Percentiles rank a stretch among this genome's conserved stretches.
Conservation (phyloP, 2,113 vertebrate species). For the Xyliphius kryptos region DNA sequence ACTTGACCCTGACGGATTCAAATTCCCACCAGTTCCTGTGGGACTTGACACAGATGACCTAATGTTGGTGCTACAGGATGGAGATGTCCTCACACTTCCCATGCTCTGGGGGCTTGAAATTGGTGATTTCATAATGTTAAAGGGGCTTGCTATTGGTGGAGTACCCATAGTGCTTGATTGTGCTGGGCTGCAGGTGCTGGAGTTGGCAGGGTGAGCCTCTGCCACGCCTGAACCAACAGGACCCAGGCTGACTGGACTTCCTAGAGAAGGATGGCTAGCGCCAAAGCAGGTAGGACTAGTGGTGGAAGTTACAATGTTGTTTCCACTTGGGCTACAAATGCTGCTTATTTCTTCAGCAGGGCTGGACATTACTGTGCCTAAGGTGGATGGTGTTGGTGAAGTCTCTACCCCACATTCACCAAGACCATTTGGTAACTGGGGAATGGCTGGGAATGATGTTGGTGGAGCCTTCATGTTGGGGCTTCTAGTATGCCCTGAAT, state of each 20-base stretch:
- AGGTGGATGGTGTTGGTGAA: conserved; percentile 50
- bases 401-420: conserved; percentile 67
- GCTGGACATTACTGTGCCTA: conserved; percentile 71
- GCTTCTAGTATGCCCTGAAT: too few relatives aligned
- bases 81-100: conserved; percentile 84
- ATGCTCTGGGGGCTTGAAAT: conserved; percentile 94
- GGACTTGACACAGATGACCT: conserved; percentile 89
- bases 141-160: conserved; percentile 84
- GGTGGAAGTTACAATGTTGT: conserved; percentile 86
- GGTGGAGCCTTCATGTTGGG: conserved; percentile 60
- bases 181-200: conserved; percentile 82
- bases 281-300: conserved; percentile 81
- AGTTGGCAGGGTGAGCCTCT: conserved; percentile 73
- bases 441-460: conserved; percentile 60
- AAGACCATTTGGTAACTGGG: conserved; percentile 59
- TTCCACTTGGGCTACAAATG: conserved; percentile 70
- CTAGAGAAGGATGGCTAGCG: conserved; percentile 60
- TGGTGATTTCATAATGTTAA: conserved; percentile 90
- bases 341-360: conserved; percentile 70
- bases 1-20: conserved; percentile 81
- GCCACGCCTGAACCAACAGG: conserved; percentile 71
- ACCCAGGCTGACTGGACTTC: conserved; percentile 78
- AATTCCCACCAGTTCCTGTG: conserved; percentile 65
- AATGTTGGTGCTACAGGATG: conserved; percentile 80
- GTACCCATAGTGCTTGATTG: conserved; percentile 83